Percentiles rank a stretch among this genome's conserved stretches.
Evolutionary conservation across 2,888 invertebrate species (phyloP).

Genomic region (Conistra vaccinii): DNA sequence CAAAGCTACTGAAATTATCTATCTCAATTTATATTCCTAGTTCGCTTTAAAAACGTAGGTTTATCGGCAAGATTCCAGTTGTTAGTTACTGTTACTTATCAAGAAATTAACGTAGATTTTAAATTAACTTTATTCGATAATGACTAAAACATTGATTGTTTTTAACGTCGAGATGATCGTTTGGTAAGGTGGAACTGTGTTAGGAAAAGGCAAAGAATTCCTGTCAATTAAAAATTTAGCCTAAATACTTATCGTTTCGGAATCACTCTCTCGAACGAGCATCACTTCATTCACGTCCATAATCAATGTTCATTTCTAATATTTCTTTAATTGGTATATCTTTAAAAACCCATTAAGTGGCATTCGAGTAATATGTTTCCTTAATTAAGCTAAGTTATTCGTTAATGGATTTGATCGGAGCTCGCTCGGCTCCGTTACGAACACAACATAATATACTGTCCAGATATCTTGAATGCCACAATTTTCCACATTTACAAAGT

Average conservation of each 20-base stretch:
- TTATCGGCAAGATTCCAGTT: slow-evolving; percentile 89
- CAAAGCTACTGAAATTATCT: slow-evolving; percentile 90
- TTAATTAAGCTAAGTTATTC: slow-evolving; percentile 80
- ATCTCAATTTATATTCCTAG: slow-evolving; percentile 90
- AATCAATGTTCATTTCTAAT: slow-evolving; percentile 66
- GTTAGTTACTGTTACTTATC: slow-evolving; percentile 84
- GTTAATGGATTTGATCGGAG: slow-evolving; percentile 76
- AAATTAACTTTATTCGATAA: slow-evolving; percentile 76
- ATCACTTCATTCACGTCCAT: slow-evolving; percentile 58
- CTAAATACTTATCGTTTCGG: slow-evolving; percentile 80
- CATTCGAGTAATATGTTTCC: slow-evolving; percentile 72
- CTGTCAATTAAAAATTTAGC: slow-evolving; percentile 77
- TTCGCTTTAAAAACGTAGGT: slow-evolving; percentile 89
- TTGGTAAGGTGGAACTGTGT: slow-evolving; percentile 89
- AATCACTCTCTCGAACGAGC: slow-evolving; percentile 67
- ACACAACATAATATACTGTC: slow-evolving; percentile 72
- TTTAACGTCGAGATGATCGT: slow-evolving; percentile 81
- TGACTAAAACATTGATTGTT: slow-evolving; percentile 75
- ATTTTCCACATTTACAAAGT: slow-evolving; percentile 75
- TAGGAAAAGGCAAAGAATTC: slow-evolving; percentile 78
- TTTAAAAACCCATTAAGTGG: slow-evolving; percentile 69
- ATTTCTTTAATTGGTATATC: slow-evolving; percentile 69
- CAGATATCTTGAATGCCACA: slow-evolving; percentile 74
- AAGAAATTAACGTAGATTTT: slow-evolving; percentile 84
- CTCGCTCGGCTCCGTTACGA: slow-evolving; percentile 71